phyloP scores from a whole-genome alignment of 2,888 invertebrate species.

The Idaea biselata region DNA sequence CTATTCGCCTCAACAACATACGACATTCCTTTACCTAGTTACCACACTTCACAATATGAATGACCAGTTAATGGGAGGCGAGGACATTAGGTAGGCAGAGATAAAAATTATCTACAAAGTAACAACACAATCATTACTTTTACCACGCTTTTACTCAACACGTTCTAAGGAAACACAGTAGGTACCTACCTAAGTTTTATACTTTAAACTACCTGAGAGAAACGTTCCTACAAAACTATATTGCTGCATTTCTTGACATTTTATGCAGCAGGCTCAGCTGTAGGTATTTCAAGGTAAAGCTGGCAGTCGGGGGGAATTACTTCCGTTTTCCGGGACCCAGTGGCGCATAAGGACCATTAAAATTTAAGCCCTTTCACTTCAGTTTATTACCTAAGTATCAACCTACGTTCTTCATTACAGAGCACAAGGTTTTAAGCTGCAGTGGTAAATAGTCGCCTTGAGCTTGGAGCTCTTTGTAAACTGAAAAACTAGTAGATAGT shows the following conservation, averaged over 20 bases:
- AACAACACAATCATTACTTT: too few species aligned
- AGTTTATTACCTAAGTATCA: constrained; percentile 13
- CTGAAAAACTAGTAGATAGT: not conserved
- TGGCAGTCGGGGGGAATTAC: constrained; percentile 16
- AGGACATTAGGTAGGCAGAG: too few species aligned
- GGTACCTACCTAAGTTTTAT: not conserved
- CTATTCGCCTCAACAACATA: too few species aligned
- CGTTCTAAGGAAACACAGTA: too few species aligned
- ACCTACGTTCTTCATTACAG: constrained; percentile 19
- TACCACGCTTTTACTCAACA: too few species aligned
- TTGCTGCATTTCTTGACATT: constrained; percentile 4
- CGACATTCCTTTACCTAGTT: too few species aligned
- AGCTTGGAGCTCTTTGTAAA: not conserved
- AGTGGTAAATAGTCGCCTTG: not conserved
- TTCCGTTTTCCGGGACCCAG: constrained; percentile 19
- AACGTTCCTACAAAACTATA: not conserved
- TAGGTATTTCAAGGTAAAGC: not conserved
- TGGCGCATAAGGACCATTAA: constrained; percentile 3
- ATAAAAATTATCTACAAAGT: too few species aligned
- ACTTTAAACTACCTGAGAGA: not conserved
- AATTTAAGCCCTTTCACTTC: constrained; percentile 13
- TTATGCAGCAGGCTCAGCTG: constrained; percentile 11
- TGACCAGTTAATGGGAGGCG: too few species aligned
- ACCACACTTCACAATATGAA: too few species aligned
- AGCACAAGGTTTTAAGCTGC: not conserved